phyloP scores from a whole-genome alignment of 2,888 invertebrate species.

The Ormyrus nitidulus region DNA sequence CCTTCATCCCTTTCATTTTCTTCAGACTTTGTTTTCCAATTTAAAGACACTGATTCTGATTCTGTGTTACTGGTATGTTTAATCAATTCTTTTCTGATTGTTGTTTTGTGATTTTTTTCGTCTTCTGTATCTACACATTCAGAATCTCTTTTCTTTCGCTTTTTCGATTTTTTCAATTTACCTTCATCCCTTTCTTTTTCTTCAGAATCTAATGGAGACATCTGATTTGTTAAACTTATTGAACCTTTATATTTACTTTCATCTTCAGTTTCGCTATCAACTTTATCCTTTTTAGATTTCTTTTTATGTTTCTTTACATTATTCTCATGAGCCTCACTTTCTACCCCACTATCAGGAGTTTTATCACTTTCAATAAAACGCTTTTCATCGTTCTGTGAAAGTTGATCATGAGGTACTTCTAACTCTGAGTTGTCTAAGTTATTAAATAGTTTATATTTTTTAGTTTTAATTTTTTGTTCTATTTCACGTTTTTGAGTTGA shows the following conservation, averaged over 20 bases:
- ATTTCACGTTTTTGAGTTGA: not conserved
- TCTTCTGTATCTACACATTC: slow-evolving; percentile 2
- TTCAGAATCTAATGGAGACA: not conserved
- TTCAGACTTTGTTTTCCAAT: not conserved
- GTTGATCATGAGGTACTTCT: not conserved
- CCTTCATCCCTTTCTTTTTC: not conserved
- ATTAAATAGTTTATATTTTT: not conserved
- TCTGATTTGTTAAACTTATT: not conserved
- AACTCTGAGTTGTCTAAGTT: slow-evolving; percentile 2
- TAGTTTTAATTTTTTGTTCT: not conserved
- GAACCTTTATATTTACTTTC: slow-evolving; percentile 25
- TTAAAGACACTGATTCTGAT: not conserved
- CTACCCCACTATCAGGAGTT: slow-evolving; percentile 6
- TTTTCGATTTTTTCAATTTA: slow-evolving; percentile 23
- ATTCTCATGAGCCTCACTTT: not conserved
- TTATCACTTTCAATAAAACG: slow-evolving; percentile 4
- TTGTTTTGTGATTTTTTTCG: not conserved
- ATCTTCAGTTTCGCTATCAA: slow-evolving; percentile 25
- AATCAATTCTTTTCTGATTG: slow-evolving; percentile 4
- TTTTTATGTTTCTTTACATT: slow-evolving; percentile 43
- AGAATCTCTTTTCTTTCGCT: slow-evolving; percentile 9
- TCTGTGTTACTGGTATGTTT: not conserved
- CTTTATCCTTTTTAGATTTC: slow-evolving; percentile 50
- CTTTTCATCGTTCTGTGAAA: slow-evolving; percentile 5
- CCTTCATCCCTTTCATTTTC: slow-evolving; percentile 7